These are phyloP conservation scores for Moxostoma hubbsi DNA, from an alignment of 2,797 vertebrate species.

Conservation along the genomic window DNA sequence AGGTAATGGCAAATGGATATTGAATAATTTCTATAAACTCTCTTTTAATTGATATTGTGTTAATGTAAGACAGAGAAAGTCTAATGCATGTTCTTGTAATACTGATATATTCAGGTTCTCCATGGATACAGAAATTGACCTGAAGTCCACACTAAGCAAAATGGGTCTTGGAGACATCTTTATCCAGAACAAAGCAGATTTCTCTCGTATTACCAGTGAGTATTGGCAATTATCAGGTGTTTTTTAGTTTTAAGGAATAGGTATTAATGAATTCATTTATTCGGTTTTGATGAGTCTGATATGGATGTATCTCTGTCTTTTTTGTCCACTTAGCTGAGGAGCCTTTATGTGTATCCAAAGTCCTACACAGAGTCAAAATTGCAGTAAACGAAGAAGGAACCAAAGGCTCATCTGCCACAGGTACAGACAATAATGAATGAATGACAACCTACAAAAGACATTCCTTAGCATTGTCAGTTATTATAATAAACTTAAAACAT, in stretches of 20 bases:
- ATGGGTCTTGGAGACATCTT: slow-evolving; percentile 86
- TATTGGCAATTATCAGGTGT: slow-evolving; percentile 28
- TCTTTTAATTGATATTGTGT: neutral
- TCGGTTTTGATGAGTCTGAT: neutral
- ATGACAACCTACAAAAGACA: neutral
- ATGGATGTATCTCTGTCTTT: neutral
- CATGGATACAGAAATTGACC: slow-evolving; percentile 79
- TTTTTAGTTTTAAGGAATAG: neutral
- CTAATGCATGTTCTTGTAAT: slow-evolving; percentile 15
- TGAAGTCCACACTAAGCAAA: slow-evolving; percentile 75
- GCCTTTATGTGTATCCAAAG: slow-evolving; percentile 79
- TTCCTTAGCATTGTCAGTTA: neutral
- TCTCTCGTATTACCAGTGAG: slow-evolving; percentile 84
- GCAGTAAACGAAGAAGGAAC: slow-evolving; percentile 88
- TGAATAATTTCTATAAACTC: neutral
- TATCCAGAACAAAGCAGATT: slow-evolving; percentile 78
- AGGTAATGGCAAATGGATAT: slow-evolving; percentile 72
- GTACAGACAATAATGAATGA: slow-evolving; percentile 64
- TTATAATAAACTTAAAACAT: neutral
- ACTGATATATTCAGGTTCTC: slow-evolving; percentile 77
- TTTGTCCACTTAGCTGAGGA: slow-evolving; percentile 75
- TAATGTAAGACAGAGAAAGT: neutral
- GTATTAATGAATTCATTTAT: neutral
- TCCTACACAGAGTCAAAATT: slow-evolving; percentile 86
- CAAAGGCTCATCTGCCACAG: slow-evolving; percentile 82